Percentiles rank a stretch among this genome's conserved stretches.
Conservation (phyloP, 2,888 invertebrate species). For the Meiosimyza platycephala region DNA sequence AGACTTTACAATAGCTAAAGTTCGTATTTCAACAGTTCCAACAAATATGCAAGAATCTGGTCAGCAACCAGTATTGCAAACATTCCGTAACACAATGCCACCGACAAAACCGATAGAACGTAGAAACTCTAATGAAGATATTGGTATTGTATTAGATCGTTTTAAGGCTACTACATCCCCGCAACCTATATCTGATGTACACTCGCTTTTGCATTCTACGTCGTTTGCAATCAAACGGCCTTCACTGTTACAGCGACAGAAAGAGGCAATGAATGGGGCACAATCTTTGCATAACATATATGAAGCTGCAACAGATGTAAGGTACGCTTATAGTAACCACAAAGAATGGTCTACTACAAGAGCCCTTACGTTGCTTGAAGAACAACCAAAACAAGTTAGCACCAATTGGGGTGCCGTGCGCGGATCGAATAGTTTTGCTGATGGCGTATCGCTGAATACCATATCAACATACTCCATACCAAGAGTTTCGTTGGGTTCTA, state of each 20-base stretch:
- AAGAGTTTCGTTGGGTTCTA: slow-evolving; percentile 39
- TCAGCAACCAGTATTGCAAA: slow-evolving; percentile 51
- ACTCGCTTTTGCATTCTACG: slow-evolving; percentile 59
- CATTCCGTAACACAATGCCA: slow-evolving; percentile 48
- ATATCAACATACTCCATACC: slow-evolving; percentile 44
- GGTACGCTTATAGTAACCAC: too few species aligned
- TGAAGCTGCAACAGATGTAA: slow-evolving; percentile 51
- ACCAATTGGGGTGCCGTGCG: slow-evolving; percentile 61
- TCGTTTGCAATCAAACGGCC: slow-evolving; percentile 66
- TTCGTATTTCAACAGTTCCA: slow-evolving; percentile 19
- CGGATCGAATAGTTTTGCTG: slow-evolving; percentile 41
- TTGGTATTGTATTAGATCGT: slow-evolving; percentile 52
- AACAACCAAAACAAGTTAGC: slow-evolving; percentile 67
- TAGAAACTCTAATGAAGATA: slow-evolving; percentile 42
- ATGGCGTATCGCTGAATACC: slow-evolving; percentile 38
- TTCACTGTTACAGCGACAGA: slow-evolving; percentile 52
- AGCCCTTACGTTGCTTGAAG: slow-evolving; percentile 46
- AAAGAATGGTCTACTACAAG: too few species aligned
- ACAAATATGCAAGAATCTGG: slow-evolving; percentile 19
- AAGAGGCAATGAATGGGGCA: slow-evolving; percentile 54
- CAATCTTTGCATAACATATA: slow-evolving; percentile 62
- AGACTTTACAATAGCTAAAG: slow-evolving; percentile 34
- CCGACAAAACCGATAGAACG: slow-evolving; percentile 40
- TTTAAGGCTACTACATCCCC: slow-evolving; percentile 46
- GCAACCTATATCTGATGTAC: slow-evolving; percentile 39